Evolutionary conservation across 2,797 vertebrate species (phyloP).

Genomic region (Garrulus glandarius): DNA sequence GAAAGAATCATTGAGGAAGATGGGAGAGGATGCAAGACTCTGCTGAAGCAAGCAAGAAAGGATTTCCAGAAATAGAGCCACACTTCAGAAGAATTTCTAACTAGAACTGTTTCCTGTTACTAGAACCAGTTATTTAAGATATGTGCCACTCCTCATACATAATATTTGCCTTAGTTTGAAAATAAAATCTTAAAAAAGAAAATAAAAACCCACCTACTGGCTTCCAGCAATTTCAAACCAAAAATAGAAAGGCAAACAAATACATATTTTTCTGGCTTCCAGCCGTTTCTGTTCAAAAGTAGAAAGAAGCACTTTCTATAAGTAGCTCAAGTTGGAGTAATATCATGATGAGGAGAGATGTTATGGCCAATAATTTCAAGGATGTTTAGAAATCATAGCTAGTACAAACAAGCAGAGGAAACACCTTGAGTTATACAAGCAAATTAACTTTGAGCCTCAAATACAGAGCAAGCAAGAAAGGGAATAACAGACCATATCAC

Average conservation of each 20-base stretch:
- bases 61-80: constrained; percentile 20
- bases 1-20: not conserved
- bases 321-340: not conserved
- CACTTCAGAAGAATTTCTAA: constrained; percentile 10
- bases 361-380: constrained; percentile 26
- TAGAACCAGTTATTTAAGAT: constrained; percentile 2
- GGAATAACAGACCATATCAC: not conserved
- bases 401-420: constrained; percentile 62
- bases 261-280: not conserved
- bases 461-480: not conserved
- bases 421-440: constrained; percentile 32
- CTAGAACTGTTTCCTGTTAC: not conserved
- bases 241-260: constrained; percentile 53
- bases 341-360: not conserved
- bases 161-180: constrained; percentile 32
- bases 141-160: not conserved
- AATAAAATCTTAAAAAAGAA: constrained; percentile 18
- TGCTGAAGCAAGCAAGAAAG: not conserved
- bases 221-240: constrained; percentile 47
- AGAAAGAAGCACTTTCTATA: constrained; percentile 25
- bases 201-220: constrained; percentile 6
- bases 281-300: constrained; percentile 18
- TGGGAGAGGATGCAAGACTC: not conserved
- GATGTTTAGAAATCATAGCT: constrained; percentile 29
- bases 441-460: not conserved